Evolutionary conservation across 1,140 invertebrate genomes (phyloP).

Genomic region (Drosophila arawakana): DNA sequence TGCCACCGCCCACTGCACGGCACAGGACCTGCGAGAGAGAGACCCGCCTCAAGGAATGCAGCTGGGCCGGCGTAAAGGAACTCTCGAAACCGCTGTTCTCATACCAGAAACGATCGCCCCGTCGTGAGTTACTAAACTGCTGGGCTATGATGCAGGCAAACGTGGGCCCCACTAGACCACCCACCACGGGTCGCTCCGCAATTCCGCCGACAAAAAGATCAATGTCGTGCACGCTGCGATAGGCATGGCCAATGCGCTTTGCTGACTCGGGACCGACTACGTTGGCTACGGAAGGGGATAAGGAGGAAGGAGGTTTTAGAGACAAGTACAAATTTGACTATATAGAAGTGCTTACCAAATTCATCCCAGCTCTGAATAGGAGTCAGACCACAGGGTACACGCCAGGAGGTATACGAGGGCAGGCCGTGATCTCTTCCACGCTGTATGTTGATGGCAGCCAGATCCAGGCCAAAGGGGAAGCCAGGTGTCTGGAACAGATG

Average conservation of each 20-base stretch:
- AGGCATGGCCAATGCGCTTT: slow-evolving; percentile 88
- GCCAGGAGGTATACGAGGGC: slow-evolving; percentile 92
- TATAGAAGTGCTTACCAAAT: slow-evolving; percentile 82
- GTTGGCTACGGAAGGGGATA: slow-evolving; percentile 80
- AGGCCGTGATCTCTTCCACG: slow-evolving; percentile 96
- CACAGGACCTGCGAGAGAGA: slow-evolving; percentile 94
- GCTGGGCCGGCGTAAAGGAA: slow-evolving; percentile 92
- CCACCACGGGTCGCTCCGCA: slow-evolving; percentile 91
- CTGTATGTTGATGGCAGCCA: slow-evolving; percentile 95
- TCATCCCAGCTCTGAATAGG: slow-evolving; percentile 91
- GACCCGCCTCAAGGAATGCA: slow-evolving; percentile 92
- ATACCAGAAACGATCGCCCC: slow-evolving; percentile 97
- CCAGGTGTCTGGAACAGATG: slow-evolving; percentile 92
- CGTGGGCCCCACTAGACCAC: slow-evolving; percentile 96
- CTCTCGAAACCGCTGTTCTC: slow-evolving; percentile 91
- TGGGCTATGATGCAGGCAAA: slow-evolving; percentile 98
- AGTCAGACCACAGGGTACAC: slow-evolving; percentile 91
- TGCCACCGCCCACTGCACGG: slow-evolving; percentile 82
- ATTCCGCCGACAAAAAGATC: slow-evolving; percentile 96
- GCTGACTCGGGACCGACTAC: slow-evolving; percentile 89
- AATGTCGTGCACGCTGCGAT: slow-evolving; percentile 92
- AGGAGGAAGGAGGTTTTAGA: not conserved
- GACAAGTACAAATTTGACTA: not conserved
- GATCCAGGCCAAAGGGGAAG: slow-evolving; percentile 92
- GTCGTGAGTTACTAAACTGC: slow-evolving; percentile 94